Evolutionary conservation across 2,888 invertebrate genomes (phyloP).

Genomic region (Bedellia somnulentella): DNA sequence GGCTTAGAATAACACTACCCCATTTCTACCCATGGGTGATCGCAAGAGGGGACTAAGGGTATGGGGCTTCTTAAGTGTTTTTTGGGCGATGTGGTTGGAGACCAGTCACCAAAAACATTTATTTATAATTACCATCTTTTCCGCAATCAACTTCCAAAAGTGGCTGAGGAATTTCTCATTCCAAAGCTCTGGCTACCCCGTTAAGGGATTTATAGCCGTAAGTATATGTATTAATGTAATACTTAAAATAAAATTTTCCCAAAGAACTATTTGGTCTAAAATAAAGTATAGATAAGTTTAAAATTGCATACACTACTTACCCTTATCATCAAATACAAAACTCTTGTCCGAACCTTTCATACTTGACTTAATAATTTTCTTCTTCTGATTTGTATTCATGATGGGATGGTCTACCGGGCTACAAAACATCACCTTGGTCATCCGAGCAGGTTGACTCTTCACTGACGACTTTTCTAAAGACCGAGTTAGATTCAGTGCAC

Average conservation of each 20-base stretch:
- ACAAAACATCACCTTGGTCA: conserved; percentile 45
- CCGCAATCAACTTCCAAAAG: no score
- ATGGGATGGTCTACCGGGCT: conserved; percentile 32
- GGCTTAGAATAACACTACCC: no score
- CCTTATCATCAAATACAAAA: conserved; percentile 36
- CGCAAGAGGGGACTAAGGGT: no score
- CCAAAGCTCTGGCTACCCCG: no score
- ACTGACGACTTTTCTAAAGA: conserved; percentile 36
- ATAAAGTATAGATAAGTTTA: no score
- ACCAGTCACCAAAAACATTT: no score
- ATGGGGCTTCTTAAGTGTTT: no score
- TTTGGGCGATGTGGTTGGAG: no score
- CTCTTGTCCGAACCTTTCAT: conserved; percentile 52
- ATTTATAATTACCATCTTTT: no score
- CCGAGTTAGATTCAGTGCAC: conserved; percentile 28
- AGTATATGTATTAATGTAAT: not conserved
- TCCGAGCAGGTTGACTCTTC: conserved; percentile 13
- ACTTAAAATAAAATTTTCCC: not conserved
- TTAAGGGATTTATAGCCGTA: not conserved
- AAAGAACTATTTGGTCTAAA: no score
- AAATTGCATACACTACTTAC: conserved; percentile 31
- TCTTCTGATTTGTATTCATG: conserved; percentile 22
- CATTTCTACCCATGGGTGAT: no score
- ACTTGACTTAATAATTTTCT: conserved; percentile 45
- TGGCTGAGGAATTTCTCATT: no score